Conservation (phyloP, 2,113 vertebrate genomes). For the Glaucidium brasilianum region DNA sequence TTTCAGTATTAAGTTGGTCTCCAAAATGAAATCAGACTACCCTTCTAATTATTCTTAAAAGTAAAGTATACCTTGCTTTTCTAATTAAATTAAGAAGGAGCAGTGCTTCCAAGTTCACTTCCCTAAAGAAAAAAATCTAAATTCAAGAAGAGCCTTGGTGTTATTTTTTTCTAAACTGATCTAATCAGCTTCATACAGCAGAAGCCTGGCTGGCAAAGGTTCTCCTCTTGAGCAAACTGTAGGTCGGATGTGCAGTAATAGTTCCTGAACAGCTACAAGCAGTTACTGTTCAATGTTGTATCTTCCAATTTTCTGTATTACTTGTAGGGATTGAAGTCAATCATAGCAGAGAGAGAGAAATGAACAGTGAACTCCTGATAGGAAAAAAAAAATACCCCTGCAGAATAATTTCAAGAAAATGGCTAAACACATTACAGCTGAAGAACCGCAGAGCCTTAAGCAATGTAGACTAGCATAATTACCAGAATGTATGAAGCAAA, state of each 20-base stretch:
- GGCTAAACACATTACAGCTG: background rate
- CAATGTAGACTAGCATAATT: background rate
- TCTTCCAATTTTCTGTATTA: background rate
- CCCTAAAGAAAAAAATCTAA: background rate
- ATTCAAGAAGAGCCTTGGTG: background rate
- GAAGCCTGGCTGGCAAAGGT: background rate
- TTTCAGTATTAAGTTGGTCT: constrained; percentile 4
- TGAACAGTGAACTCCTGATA: background rate
- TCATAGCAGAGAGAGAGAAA: background rate
- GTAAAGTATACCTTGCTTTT: background rate
- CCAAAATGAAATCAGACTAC: constrained; percentile 25
- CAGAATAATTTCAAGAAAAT: constrained; percentile 22
- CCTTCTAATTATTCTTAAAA: constrained; percentile 1
- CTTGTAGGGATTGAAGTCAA: background rate
- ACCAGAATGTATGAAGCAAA: background rate
- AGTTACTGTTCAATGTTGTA: background rate
- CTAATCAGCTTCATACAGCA: background rate
- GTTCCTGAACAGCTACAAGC: background rate
- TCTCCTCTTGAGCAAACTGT: background rate
- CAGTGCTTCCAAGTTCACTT: background rate
- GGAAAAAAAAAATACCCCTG: background rate
- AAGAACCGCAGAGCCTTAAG: background rate
- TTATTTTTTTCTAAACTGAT: background rate
- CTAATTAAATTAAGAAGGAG: background rate
- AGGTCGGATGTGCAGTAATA: background rate